Conservation (phyloP, 2,113 vertebrate species). For the Acrocephalus kingi region DNA sequence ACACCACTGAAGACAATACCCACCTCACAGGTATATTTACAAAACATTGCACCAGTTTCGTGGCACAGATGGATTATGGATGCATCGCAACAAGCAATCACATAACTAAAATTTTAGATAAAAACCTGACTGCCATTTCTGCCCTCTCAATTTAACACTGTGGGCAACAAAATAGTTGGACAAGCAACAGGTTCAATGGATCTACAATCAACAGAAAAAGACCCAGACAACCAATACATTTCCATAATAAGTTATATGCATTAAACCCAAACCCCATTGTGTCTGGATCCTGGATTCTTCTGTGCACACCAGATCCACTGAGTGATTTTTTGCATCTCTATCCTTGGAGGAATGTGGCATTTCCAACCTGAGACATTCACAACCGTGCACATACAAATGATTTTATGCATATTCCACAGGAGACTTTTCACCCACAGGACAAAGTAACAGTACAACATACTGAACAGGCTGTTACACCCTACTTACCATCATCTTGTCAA, state of each 20-base stretch:
- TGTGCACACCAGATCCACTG: background rate
- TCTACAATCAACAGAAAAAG: background rate
- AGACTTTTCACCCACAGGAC: background rate
- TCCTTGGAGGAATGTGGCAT: background rate
- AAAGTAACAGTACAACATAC: background rate
- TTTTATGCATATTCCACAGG: background rate
- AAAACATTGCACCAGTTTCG: background rate
- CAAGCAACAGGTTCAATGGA: background rate
- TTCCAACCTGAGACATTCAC: background rate
- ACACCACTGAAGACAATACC: background rate
- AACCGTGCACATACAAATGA: background rate
- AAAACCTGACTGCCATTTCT: background rate
- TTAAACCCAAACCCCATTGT: background rate
- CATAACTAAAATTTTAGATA: background rate
- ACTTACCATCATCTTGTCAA: background rate
- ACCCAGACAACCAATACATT: background rate
- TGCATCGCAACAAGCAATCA: background rate
- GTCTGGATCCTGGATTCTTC: background rate
- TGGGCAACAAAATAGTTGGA: background rate
- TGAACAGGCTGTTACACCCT: background rate
- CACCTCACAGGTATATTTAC: background rate
- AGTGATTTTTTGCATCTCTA: background rate
- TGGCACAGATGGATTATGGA: background rate
- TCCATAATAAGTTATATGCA: background rate
- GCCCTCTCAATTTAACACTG: background rate